A percentile compares a stretch with the other conserved stretches of the same genome.
phyloP scores from a whole-genome alignment of 2,797 vertebrate species.

The Ptychadena robeensis region DNA sequence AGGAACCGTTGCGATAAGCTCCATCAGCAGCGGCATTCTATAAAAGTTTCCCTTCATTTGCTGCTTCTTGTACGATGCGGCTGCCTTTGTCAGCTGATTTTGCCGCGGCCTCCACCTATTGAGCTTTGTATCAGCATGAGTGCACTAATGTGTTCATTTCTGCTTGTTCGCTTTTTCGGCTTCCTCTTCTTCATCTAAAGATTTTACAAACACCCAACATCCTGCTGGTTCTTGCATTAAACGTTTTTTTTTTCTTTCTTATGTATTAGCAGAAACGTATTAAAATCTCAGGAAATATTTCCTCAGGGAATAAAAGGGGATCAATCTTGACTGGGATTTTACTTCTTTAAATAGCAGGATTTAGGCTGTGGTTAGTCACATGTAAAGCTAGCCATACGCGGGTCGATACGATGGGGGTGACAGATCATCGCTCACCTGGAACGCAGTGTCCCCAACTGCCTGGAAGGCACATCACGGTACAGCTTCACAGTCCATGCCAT shows the following conservation, averaged over 20 bases:
- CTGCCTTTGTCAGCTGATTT: conserved; percentile 27
- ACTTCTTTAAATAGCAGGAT: not conserved
- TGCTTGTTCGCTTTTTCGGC: conserved; percentile 16
- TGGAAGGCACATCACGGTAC: no score
- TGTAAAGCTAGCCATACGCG: no score
- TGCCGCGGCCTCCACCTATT: not conserved
- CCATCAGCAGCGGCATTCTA: not conserved
- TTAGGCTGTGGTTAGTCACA: no score
- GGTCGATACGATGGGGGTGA: no score
- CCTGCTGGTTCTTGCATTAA: conserved; percentile 42
- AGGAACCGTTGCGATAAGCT: not conserved
- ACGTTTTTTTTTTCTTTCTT: not conserved
- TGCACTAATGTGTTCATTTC: conserved; percentile 12
- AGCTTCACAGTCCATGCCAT: no score
- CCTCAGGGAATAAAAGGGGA: not conserved
- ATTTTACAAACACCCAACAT: conserved; percentile 1
- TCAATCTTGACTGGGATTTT: not conserved
- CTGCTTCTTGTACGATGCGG: not conserved
- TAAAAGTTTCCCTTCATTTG: conserved; percentile 16
- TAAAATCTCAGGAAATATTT: conserved; percentile 6
- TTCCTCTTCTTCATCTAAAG: conserved; percentile 12
- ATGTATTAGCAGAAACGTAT: conserved; percentile 13
- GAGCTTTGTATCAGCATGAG: conserved; percentile 25
- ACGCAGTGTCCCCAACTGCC: no score
- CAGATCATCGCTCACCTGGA: no score